Base-by-base conservation (phyloP, 2,113 vertebrate species). In the Colaptes auratus region DNA sequence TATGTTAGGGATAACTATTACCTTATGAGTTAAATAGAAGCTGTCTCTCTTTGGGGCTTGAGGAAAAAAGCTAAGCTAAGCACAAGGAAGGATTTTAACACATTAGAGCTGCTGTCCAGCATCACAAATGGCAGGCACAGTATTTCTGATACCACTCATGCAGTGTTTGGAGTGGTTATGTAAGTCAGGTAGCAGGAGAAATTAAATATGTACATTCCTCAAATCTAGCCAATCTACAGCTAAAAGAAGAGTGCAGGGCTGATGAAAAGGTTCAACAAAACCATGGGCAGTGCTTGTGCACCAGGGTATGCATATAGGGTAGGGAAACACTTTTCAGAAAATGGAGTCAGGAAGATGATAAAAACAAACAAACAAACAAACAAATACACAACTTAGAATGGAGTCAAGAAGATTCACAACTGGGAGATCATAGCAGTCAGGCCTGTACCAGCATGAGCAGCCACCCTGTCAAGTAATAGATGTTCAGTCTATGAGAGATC, bases 221-320 rank as follows among this genome's bases (percentile, higher is more conserved):
- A 80, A 48, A 84, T 30, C 42, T 36, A 60, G 33, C 7, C 48
- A 64, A 33, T 15, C 36, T 44, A 35, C 33, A 76, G 23, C 39
- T 53, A 39, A 90, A 15, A 33, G 50, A 72, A 71, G 30, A 66
- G 24, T 11, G 7, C 23, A 30, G 53, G 10, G 18, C 21, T 86
- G 65, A 58, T 1, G 15, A 58, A 60, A 74, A 73, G 9, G 13
- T 65, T 56, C 3, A 1, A 75, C 30, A 58, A 50, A 71, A 71
- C 28, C 33, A 56, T 6, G 14, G 31, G 15, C 7, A 19, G 7
- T 33, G 27, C 31, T 73, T 3, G 2, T 28, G 42, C 31, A 79
- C 15, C 39, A 31, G 21, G 7, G 18, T 63, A 12, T 0, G 2
- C 4, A 0, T 12, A 9, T 42, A 76, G 82, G 9, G 21, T 35